Conservation (phyloP, 2,113 vertebrate genomes). For the Sceloporus tristichus region DNA sequence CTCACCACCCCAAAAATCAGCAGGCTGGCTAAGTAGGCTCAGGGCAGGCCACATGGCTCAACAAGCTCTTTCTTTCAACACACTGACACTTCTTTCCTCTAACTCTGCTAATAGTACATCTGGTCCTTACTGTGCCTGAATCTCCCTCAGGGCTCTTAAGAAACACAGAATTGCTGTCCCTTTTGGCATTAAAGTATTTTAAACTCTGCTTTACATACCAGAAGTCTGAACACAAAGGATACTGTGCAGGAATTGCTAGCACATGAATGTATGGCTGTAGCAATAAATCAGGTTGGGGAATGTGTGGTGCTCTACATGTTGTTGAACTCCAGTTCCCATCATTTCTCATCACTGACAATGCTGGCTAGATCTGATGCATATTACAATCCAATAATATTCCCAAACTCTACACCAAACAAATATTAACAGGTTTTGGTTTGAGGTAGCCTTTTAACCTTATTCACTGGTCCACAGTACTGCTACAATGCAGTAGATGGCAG, state of each 20-base stretch:
- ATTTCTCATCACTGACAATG: too few species aligned
- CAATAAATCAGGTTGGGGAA: background rate
- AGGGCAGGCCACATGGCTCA: too few species aligned
- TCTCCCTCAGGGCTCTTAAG: background rate
- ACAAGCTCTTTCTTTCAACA: too few species aligned
- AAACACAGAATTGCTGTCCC: background rate
- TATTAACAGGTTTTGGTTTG: background rate
- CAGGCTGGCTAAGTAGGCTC: too few species aligned
- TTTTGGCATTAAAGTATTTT: too few species aligned
- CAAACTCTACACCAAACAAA: background rate
- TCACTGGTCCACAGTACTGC: slow-evolving; percentile 39
- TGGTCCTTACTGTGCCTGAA: background rate
- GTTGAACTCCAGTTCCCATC: too few species aligned
- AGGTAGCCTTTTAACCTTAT: background rate
- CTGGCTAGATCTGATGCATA: too few species aligned
- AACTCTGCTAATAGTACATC: too few species aligned
- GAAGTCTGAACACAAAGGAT: background rate
- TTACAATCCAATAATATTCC: too few species aligned
- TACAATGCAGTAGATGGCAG: slow-evolving; percentile 60
- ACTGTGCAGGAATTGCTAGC: background rate
- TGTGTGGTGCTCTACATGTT: too few species aligned
- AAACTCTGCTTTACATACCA: background rate
- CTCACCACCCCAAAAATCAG: too few species aligned
- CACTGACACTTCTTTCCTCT: too few species aligned
- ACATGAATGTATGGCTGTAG: background rate